Conservation (phyloP, 2,797 vertebrate genomes). For the Morus bassanus region DNA sequence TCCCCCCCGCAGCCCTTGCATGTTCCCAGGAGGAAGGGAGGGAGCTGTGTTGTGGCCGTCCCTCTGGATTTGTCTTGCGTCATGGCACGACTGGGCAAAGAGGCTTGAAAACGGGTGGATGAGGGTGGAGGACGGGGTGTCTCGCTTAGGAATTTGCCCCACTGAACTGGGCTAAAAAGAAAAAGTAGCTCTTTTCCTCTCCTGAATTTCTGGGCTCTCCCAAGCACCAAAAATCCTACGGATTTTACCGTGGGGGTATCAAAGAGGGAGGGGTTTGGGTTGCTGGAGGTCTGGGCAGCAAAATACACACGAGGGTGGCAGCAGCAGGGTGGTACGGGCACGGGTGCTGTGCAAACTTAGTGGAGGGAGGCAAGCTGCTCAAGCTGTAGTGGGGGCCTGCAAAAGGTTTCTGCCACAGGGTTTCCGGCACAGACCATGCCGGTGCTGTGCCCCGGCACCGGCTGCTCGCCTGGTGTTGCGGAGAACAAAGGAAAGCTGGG, state of each 20-base stretch:
- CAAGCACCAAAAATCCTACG: not conserved
- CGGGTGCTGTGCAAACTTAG: not conserved
- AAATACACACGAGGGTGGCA: fast-evolving
- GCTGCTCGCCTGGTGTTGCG: not conserved
- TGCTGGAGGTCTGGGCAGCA: not conserved
- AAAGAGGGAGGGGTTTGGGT: not conserved
- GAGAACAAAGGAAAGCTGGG: conserved; percentile 25
- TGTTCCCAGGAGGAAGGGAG: not conserved
- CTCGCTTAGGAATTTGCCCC: not conserved
- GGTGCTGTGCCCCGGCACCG: not conserved
- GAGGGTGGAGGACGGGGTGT: not conserved
- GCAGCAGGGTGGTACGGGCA: not conserved
- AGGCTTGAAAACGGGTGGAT: not conserved
- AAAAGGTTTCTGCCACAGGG: not conserved
- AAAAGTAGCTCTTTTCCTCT: not conserved
- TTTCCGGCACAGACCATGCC: fast-evolving
- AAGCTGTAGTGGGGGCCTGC: not conserved
- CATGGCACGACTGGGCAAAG: not conserved
- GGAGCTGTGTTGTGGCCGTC: not conserved
- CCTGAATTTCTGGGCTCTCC: not conserved
- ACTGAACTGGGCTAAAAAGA: not conserved
- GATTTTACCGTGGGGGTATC: not conserved
- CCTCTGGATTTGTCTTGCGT: not conserved
- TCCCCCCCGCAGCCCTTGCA: not conserved
- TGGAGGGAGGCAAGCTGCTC: not conserved